These are phyloP conservation scores for Tachuris rubrigastra DNA, from an alignment of 2,113 vertebrate genomes.

Conservation along the genomic window DNA sequence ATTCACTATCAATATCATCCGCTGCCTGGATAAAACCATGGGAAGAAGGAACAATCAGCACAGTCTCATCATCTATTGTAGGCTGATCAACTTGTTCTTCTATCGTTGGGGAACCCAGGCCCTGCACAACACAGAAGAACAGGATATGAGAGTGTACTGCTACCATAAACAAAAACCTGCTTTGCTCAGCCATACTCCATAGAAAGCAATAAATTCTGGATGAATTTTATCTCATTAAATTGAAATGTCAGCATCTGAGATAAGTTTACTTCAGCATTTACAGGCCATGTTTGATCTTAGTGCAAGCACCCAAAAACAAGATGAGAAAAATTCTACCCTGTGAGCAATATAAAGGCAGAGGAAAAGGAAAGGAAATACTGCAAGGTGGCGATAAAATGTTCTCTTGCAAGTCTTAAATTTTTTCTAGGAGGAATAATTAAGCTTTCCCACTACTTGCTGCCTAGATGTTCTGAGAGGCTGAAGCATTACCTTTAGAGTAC, in stretches of 20 bases:
- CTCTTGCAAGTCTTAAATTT: neutral
- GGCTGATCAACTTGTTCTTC: constrained; percentile 81
- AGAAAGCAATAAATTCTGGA: neutral
- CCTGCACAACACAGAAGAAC: constrained; percentile 62
- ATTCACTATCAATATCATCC: constrained; percentile 81
- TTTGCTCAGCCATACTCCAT: neutral
- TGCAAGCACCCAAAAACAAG: neutral
- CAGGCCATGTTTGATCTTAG: neutral
- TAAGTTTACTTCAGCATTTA: neutral
- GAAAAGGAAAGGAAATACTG: neutral
- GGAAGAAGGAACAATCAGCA: constrained; percentile 91
- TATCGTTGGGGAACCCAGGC: constrained; percentile 74
- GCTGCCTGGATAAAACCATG: constrained; percentile 90
- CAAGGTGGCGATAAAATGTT: neutral
- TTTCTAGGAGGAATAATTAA: neutral
- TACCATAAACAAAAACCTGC: neutral
- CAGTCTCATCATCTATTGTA: constrained; percentile 78
- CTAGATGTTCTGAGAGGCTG: neutral
- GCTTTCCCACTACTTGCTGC: neutral
- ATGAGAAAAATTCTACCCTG: neutral
- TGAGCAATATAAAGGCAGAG: neutral
- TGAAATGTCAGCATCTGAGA: neutral
- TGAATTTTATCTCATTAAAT: neutral
- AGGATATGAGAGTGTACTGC: neutral
- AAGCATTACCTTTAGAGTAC: neutral